These are phyloP conservation scores for Macrotis lagotis DNA, from an alignment of 2,113 vertebrate genomes.

Conservation along the genomic window DNA sequence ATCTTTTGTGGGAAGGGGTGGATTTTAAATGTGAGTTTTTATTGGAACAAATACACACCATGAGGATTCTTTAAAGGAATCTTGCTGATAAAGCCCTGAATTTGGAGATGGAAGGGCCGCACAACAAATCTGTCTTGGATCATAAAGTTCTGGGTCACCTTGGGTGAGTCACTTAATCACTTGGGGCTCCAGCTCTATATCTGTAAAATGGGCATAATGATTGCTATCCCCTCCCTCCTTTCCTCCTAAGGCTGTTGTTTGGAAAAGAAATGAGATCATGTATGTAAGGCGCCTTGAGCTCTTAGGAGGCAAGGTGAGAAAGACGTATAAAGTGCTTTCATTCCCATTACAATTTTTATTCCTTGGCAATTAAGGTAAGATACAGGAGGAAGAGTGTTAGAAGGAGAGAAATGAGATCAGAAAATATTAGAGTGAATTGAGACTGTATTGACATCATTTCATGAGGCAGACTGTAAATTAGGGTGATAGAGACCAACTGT, in stretches of 20 bases:
- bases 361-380: conserved; percentile 6
- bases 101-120: conserved; percentile 13
- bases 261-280: conserved; percentile 30
- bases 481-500: not conserved
- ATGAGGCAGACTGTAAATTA: not conserved
- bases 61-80: conserved; percentile 7
- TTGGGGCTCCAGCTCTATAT: conserved; percentile 5
- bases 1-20: conserved; percentile 2
- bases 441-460: not conserved
- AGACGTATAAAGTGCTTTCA: not conserved
- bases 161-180: conserved; percentile 62
- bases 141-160: conserved; percentile 48
- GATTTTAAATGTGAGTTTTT: conserved; percentile 28
- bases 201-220: conserved; percentile 67
- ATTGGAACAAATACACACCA: not conserved
- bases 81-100: not conserved
- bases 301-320: not conserved
- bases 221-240: conserved; percentile 54
- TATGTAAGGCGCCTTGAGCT: conserved; percentile 29
- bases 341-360: not conserved
- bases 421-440: not conserved
- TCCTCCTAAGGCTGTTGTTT: not conserved
- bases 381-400: not conserved
- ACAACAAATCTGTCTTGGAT: conserved; percentile 20
- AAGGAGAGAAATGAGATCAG: conserved; percentile 10